A percentile compares a stretch with the other conserved stretches of the same genome.
Evolutionary conservation across 2,113 vertebrate genomes (phyloP).

Genomic region (Chelonoidis abingdonii): DNA sequence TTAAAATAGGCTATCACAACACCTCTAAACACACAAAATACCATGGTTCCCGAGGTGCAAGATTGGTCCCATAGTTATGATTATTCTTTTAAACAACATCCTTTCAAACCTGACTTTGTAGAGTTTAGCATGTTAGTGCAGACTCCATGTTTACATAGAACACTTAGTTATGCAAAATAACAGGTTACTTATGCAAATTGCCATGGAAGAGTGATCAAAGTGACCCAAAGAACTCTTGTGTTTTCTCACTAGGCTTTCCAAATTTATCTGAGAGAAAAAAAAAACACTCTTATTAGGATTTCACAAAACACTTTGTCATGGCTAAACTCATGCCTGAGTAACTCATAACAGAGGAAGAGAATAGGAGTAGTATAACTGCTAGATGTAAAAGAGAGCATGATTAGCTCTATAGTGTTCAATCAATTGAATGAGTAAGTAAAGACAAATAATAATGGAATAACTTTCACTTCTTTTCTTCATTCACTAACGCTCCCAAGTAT

Average conservation of each 20-base stretch:
- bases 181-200: not conserved
- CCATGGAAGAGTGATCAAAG: not conserved
- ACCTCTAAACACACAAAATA: not conserved
- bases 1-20: not conserved
- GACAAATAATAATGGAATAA: conserved; percentile 12
- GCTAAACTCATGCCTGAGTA: not conserved
- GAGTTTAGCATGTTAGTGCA: not conserved
- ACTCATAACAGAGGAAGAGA: not conserved
- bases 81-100: not conserved
- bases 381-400: not conserved
- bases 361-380: conserved; percentile 33
- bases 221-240: not conserved
- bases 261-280: conserved; percentile 10
- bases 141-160: not conserved
- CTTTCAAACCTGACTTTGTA: rapidly evolving
- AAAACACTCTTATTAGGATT: not conserved
- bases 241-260: not conserved
- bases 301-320: not conserved
- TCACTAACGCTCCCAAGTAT: not conserved
- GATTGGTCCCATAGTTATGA: not conserved
- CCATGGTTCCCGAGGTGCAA: not conserved
- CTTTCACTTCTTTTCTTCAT: not conserved
- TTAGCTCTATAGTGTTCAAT: not conserved
- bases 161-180: not conserved
- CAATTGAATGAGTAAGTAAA: conserved; percentile 37